Conservation (phyloP, 2,113 vertebrate genomes). For the Apaloderma vittatum region DNA sequence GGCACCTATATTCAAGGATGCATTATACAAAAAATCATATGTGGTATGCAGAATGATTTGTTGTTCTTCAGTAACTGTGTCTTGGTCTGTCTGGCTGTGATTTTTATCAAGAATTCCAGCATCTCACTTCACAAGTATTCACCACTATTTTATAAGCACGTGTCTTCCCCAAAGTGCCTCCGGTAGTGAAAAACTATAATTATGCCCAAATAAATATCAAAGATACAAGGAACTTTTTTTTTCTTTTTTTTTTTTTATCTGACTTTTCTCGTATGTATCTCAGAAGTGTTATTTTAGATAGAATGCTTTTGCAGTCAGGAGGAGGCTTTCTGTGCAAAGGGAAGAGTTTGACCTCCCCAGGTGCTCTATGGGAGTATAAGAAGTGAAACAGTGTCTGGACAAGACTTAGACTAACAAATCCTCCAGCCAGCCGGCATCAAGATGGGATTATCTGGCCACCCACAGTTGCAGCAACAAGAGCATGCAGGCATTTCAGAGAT, state of each 20-base stretch:
- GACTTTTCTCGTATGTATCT: not conserved
- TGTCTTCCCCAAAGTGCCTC: not conserved
- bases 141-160: not conserved
- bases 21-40: not conserved
- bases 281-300: not conserved
- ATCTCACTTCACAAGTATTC: not conserved
- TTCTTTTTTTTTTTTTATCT: not conserved
- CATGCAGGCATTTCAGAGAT: not conserved
- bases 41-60: not conserved
- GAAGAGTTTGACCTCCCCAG: not conserved
- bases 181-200: not conserved
- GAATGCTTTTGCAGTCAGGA: not conserved
- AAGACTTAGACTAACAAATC: not conserved
- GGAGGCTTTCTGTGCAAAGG: not conserved
- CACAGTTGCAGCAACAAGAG: not conserved
- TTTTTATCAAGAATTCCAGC: not conserved
- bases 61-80: not conserved
- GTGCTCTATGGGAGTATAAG: not conserved
- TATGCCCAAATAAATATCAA: not conserved
- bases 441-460: not conserved
- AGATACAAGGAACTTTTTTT: not conserved
- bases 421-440: not conserved
- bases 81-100: not conserved
- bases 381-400: not conserved
- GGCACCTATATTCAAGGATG: not conserved